Percentiles rank a stretch among this genome's conserved stretches.
Evolutionary conservation across 2,113 vertebrate genomes (phyloP).

Genomic region (Castor canadensis): DNA sequence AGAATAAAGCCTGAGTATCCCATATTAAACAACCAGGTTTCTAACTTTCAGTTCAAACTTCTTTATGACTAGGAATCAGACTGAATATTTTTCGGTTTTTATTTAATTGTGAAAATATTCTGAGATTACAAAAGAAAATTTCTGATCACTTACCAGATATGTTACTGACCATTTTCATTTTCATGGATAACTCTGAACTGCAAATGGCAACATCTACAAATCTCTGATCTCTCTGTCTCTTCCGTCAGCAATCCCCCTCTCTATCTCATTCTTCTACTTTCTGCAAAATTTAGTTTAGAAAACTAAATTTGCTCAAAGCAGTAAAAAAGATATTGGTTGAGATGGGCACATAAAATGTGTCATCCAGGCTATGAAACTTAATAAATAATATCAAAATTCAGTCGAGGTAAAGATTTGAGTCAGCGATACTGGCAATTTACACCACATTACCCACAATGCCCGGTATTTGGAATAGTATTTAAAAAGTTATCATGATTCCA

Average conservation of each 20-base stretch:
- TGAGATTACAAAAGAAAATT: background rate
- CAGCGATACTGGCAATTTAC: slow-evolving; percentile 69
- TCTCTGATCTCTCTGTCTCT: background rate
- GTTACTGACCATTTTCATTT: background rate
- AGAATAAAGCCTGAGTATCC: background rate
- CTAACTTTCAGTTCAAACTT: background rate
- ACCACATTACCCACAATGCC: slow-evolving; percentile 73
- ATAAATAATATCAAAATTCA: slow-evolving; percentile 74
- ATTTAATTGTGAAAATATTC: background rate
- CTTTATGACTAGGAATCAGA: background rate
- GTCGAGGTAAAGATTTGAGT: slow-evolving; percentile 59
- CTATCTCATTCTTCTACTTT: background rate
- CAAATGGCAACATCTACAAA: background rate
- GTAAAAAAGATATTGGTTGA: slow-evolving; percentile 61
- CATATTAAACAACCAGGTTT: background rate
- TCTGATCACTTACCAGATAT: background rate
- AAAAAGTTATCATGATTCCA: slow-evolving; percentile 53
- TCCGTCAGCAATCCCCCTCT: background rate
- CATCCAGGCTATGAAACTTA: slow-evolving; percentile 64
- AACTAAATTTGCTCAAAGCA: slow-evolving; percentile 68
- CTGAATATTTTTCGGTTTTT: background rate
- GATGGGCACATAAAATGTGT: slow-evolving; percentile 60
- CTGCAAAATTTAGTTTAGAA: slow-evolving; percentile 55
- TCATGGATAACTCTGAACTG: background rate
- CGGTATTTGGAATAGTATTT: slow-evolving; percentile 40